phyloP scores from a whole-genome alignment of 1,140 invertebrate genomes.

The Ceratoteleas bidentatus region DNA sequence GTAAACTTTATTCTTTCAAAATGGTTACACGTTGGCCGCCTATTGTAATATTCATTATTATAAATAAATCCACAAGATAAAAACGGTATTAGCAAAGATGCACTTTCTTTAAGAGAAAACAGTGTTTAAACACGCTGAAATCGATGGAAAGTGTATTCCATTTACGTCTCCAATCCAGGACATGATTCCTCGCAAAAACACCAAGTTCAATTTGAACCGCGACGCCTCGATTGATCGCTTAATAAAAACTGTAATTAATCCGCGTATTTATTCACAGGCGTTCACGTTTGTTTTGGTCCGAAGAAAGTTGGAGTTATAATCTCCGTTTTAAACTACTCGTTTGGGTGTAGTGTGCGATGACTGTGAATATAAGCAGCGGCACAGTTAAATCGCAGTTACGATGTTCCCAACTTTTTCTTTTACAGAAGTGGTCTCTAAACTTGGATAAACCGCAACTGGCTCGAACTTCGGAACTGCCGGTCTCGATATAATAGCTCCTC shows the following conservation, averaged over 20 bases:
- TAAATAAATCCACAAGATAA: too few species aligned
- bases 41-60: too few species aligned
- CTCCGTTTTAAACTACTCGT: conserved; percentile 27
- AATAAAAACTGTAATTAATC: conserved; percentile 45
- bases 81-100: too few species aligned
- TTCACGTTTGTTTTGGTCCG: conserved; percentile 31
- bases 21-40: too few species aligned
- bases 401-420: conserved; percentile 70
- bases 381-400: conserved; percentile 69
- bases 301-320: conserved; percentile 50
- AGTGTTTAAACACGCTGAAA: too few species aligned
- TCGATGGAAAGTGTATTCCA: background rate
- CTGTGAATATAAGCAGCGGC: conserved; percentile 58
- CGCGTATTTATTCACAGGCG: conserved; percentile 27
- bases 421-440: conserved; percentile 68
- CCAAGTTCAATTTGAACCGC: background rate
- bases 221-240: conserved; percentile 2
- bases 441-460: conserved; percentile 66
- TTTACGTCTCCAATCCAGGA: background rate
- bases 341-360: conserved; percentile 15
- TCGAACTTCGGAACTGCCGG: conserved; percentile 50
- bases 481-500: conserved; percentile 59
- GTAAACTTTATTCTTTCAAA: too few species aligned
- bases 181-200: background rate
- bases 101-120: too few species aligned